Evolutionary conservation across 2,888 invertebrate genomes (phyloP).

Genomic region (Omphaloscelis lunosa): DNA sequence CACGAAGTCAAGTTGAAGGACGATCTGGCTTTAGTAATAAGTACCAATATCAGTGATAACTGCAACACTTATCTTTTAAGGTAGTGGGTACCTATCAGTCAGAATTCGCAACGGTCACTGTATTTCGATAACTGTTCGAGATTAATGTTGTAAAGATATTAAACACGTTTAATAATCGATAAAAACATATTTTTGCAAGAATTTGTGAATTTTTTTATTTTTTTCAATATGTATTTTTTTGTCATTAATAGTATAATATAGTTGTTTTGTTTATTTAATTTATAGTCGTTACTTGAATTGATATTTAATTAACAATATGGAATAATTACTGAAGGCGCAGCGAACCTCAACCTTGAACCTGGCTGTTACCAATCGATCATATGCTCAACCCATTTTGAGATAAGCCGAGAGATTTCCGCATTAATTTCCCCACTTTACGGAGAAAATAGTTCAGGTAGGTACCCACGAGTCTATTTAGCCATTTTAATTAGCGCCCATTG

Average conservation of each 20-base stretch:
- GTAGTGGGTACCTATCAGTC: constrained; percentile 47
- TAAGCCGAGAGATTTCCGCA: neutral
- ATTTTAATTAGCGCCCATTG: neutral
- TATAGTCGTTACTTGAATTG: neutral
- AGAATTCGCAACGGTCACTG: constrained; percentile 33
- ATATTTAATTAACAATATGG: neutral
- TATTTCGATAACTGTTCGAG: constrained; percentile 35
- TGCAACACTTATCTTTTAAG: constrained; percentile 47
- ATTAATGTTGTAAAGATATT: constrained; percentile 53
- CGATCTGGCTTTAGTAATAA: constrained; percentile 1
- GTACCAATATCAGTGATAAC: constrained; percentile 31
- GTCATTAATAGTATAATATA: too few relatives aligned
- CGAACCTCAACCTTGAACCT: constrained; percentile 11
- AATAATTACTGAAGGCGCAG: constrained; percentile 12
- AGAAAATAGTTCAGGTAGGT: neutral
- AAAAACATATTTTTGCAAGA: constrained; percentile 1
- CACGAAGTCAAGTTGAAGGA: constrained; percentile 60
- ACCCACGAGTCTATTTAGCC: neutral
- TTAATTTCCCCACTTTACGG: neutral
- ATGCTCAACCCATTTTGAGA: constrained; percentile 8
- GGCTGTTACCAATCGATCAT: constrained; percentile 7
- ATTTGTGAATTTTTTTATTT: too few relatives aligned
- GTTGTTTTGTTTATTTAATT: neutral
- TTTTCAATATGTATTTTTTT: too few relatives aligned
- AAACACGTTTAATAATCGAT: constrained; percentile 13